A percentile compares a stretch with the other conserved stretches of the same genome.
Evolutionary conservation across 2,797 vertebrate species (phyloP).

Genomic region (Poeciliopsis gracilis): DNA sequence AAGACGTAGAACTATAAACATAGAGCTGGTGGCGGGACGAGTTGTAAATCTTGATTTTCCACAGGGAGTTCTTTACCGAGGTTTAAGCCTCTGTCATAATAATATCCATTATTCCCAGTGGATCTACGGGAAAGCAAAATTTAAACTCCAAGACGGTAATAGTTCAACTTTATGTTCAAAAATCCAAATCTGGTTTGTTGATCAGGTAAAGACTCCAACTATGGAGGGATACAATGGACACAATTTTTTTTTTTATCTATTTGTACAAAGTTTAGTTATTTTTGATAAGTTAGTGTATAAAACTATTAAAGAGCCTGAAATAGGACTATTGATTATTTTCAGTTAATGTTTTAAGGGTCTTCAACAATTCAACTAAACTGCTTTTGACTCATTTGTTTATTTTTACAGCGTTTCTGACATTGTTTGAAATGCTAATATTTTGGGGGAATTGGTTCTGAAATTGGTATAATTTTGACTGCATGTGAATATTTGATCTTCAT

Average conservation of each 20-base stretch:
- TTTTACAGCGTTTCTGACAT: too few relatives aligned
- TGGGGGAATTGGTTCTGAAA: too few relatives aligned
- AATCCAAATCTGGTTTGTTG: background rate
- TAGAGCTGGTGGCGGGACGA: background rate
- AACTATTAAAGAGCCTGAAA: too few relatives aligned
- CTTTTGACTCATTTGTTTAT: too few relatives aligned
- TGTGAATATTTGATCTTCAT: too few relatives aligned
- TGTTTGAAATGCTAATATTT: too few relatives aligned
- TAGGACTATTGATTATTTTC: too few relatives aligned
- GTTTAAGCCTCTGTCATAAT: conserved; percentile 29
- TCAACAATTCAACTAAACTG: too few relatives aligned
- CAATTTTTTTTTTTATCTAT: background rate
- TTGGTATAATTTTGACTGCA: too few relatives aligned
- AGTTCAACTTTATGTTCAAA: background rate
- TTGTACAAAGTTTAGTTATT: too few relatives aligned
- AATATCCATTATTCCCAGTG: conserved; percentile 49
- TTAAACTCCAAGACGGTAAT: conserved; percentile 19
- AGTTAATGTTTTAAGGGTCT: too few relatives aligned
- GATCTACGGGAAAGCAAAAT: conserved; percentile 36
- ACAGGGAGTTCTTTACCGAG: conserved; percentile 11
- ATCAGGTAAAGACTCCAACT: background rate
- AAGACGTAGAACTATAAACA: conserved; percentile 18
- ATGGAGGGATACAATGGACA: background rate
- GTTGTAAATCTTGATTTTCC: conserved; percentile 36
- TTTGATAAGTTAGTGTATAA: too few relatives aligned